Evolutionary conservation across 2,888 invertebrate genomes (phyloP), one percentile per base, ranked within the genome.

Genomic region (Troglohyphantes excavatus): DNA sequence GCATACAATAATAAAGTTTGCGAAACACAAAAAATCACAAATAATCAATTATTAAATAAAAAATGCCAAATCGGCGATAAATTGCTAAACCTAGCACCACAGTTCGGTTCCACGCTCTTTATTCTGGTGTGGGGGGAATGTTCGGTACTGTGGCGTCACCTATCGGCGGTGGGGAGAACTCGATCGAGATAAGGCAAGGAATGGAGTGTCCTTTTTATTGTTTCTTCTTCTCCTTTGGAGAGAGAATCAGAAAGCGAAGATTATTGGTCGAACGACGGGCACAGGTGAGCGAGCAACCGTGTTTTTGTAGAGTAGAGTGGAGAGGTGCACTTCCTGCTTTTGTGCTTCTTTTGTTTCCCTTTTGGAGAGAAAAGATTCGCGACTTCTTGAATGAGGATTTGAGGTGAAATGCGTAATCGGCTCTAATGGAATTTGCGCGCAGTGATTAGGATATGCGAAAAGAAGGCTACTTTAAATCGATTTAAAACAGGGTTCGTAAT

Each of bases 201-300:
- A 68, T 29, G 81, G 23, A 68, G 53, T 59, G n/a, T 39, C 11
- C 17, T 88, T 53, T 53, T 61, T 73, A 27, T 65, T 75, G 27
- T 53, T 81, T 63, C 75, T 75, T 87, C 75, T 67, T 84, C 26
- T 29, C 26, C 17, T 78, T 78, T 17, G 33, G 33, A 17, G 39
- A 63, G 59, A 73, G 61, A 72, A 72, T 83, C 72, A 61, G 61
- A 83, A 83, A 61, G 61, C 43, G 75, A n/a, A 67, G 88, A 89
- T 89, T 89, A 89, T 89, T 89, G 88, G 82, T 82, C 88, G 81
- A 27, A n/a, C n/a, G n/a, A n/a, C n/a, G 67, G 83, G 87, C 76
- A 76, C 88, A 88, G 87, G 87, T 88, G 87, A 81, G 68, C 67
- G 67, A 81, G 87, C 81, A 81, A 88, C 73, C 87, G 67, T 88